Evolutionary conservation across 1,140 invertebrate genomes (phyloP).

Genomic region (Scylla paramamosain): DNA sequence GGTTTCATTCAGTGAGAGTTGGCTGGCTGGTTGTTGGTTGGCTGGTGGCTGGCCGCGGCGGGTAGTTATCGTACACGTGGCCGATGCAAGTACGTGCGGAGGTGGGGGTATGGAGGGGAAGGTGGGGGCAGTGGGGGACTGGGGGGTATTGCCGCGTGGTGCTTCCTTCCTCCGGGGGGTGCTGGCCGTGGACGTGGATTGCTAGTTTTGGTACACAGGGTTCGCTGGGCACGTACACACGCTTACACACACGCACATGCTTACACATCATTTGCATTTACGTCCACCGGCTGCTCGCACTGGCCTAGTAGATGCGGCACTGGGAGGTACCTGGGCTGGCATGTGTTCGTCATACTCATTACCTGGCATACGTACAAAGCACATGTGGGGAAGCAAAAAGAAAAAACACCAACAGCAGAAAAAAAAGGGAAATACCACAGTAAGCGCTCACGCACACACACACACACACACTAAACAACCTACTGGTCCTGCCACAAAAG

Average conservation of each 20-base stretch:
- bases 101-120: background rate
- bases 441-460: background rate
- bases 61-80: constrained; percentile 1
- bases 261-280: background rate
- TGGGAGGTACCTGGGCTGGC: background rate
- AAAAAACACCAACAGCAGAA: background rate
- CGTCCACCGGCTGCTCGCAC: background rate
- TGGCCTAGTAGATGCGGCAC: background rate
- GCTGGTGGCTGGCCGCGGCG: background rate
- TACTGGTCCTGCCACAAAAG: too few species aligned
- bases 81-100: constrained; percentile 10
- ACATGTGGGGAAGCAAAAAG: background rate
- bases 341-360: too few species aligned
- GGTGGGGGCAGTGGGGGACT: background rate
- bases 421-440: background rate
- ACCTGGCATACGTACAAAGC: too few species aligned
- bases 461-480: background rate
- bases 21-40: background rate
- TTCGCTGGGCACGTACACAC: background rate
- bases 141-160: background rate
- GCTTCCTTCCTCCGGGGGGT: background rate
- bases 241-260: background rate
- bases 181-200: background rate
- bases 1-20: background rate
- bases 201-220: constrained; percentile 19